Conservation (phyloP, 2,797 vertebrate species). For the Chaunax sp. region DNA sequence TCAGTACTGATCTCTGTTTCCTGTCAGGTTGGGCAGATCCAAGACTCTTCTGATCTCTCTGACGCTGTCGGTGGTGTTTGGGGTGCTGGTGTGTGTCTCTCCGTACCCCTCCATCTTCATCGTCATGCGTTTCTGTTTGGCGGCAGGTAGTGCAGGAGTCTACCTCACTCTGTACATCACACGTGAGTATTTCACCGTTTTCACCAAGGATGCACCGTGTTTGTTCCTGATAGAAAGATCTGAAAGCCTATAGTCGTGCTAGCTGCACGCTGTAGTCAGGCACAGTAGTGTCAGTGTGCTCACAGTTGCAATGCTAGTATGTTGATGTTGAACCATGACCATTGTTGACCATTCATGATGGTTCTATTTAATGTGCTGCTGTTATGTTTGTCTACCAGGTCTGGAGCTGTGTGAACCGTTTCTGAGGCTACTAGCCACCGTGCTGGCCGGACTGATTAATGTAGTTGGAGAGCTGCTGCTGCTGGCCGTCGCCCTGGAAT, state of each 20-base stretch:
- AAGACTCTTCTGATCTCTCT: slow-evolving; percentile 87
- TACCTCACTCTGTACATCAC: slow-evolving; percentile 88
- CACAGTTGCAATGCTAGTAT: too few relatives aligned
- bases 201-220: background rate
- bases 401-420: slow-evolving; percentile 92
- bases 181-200: slow-evolving; percentile 82
- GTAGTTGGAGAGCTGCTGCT: slow-evolving; percentile 89
- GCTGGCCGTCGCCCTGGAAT: slow-evolving; percentile 88
- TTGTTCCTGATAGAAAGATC: background rate
- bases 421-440: slow-evolving; percentile 85
- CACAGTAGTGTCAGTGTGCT: too few relatives aligned
- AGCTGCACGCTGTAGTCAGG: too few relatives aligned
- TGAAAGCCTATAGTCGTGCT: too few relatives aligned
- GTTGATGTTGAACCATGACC: too few relatives aligned
- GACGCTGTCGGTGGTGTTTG: slow-evolving; percentile 88
- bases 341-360: too few relatives aligned
- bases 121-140: slow-evolving; percentile 89
- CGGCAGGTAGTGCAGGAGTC: slow-evolving; percentile 86
- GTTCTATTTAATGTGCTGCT: too few relatives aligned
- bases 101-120: slow-evolving; percentile 88
- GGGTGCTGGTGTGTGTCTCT: slow-evolving; percentile 88
- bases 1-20: slow-evolving; percentile 7
- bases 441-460: slow-evolving; percentile 86
- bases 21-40: slow-evolving; percentile 85
- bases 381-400: slow-evolving; percentile 75